A percentile compares a stretch with the other conserved stretches of the same genome.
phyloP scores from a whole-genome alignment of 1,140 invertebrate species.

The Polyergus mexicanus region DNA sequence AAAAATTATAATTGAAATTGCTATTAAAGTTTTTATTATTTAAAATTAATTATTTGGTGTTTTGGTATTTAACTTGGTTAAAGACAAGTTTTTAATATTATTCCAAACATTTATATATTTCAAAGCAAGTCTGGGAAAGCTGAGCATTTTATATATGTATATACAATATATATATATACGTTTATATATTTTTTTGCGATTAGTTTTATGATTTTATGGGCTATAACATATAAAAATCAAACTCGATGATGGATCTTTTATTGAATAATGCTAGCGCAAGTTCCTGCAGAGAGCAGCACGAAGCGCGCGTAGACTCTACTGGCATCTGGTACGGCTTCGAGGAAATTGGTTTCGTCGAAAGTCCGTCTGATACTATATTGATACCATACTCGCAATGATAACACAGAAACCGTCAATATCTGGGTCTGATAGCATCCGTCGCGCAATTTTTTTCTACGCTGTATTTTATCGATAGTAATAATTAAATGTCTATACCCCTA shows the following conservation, averaged over 20 bases:
- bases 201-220: neutral
- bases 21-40: neutral
- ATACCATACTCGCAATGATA: slow-evolving; percentile 37
- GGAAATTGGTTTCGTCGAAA: slow-evolving; percentile 61
- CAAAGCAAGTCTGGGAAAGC: neutral
- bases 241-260: neutral
- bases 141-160: neutral
- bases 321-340: slow-evolving; percentile 73
- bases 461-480: neutral
- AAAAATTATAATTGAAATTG: neutral
- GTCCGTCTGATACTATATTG: slow-evolving; percentile 3
- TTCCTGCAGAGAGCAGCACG: slow-evolving; percentile 77
- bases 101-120: neutral
- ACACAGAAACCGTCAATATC: slow-evolving; percentile 45
- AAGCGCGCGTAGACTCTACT: slow-evolving; percentile 69
- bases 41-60: neutral
- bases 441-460: neutral
- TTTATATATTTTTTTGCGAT: neutral
- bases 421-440: neutral
- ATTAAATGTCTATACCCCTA: neutral
- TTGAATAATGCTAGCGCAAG: slow-evolving; percentile 48
- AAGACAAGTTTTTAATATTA: neutral
- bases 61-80: neutral
- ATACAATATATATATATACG: neutral
- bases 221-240: slow-evolving; percentile 11